A percentile compares a stretch with the other conserved stretches of the same genome.
Evolutionary conservation across 2,888 invertebrate species (phyloP).

Genomic region (Salticus scenicus): DNA sequence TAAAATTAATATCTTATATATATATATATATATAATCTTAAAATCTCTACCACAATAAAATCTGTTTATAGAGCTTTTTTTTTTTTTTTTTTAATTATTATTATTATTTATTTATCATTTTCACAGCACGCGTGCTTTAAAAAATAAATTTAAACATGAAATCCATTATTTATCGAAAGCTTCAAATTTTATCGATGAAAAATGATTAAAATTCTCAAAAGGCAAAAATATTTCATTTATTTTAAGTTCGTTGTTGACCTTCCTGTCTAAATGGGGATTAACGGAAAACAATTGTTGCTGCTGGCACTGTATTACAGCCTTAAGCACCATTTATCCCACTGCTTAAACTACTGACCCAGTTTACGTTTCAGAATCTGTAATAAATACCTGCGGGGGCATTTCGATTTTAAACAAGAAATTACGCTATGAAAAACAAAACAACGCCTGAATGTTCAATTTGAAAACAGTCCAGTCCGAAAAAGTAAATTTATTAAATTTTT

Average conservation of each 20-base stretch:
- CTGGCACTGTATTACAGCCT: background rate
- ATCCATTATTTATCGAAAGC: no score
- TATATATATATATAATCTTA: no score
- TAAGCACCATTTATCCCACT: conserved; percentile 9
- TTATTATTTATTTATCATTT: no score
- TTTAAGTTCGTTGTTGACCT: background rate
- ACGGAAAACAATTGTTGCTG: conserved; percentile 8
- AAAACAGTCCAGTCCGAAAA: no score
- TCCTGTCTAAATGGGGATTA: background rate
- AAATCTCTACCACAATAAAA: no score
- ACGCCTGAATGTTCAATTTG: background rate
- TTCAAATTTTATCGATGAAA: background rate
- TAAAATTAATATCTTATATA: no score
- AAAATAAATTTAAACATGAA: no score
- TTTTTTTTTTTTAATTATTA: no score
- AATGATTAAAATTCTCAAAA: background rate
- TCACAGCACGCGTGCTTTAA: no score
- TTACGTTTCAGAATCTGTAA: conserved; percentile 8
- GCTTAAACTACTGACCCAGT: conserved; percentile 9
- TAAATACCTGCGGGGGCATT: conserved; percentile 12
- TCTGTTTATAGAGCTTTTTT: no score
- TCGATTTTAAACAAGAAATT: background rate
- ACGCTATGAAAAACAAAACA: background rate
- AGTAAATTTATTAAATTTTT: no score
- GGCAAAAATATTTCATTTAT: conserved; percentile 7